Evolutionary conservation across 2,888 invertebrate genomes (phyloP).

Genomic region (Meghimatium bilineatum): DNA sequence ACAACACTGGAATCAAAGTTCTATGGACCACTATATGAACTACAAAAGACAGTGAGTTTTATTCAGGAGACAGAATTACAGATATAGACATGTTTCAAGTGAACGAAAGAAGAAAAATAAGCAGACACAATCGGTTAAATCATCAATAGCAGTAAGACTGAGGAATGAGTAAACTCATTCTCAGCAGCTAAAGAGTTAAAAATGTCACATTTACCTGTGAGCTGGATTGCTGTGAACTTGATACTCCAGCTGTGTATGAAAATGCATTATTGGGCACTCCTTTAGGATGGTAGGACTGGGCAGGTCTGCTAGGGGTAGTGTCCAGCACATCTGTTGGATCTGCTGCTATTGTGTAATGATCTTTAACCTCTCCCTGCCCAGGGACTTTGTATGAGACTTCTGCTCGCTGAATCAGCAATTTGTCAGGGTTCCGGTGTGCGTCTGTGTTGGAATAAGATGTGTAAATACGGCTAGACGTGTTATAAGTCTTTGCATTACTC

Average conservation of each 20-base stretch:
- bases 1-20: too few species aligned
- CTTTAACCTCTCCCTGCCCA: conserved; percentile 62
- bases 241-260: conserved; percentile 67
- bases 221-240: conserved; percentile 50
- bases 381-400: conserved; percentile 70
- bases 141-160: too few species aligned
- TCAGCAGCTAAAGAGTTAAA: too few species aligned
- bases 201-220: conserved; percentile 24
- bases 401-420: conserved; percentile 64
- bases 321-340: conserved; percentile 59
- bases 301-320: conserved; percentile 22
- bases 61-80: too few species aligned
- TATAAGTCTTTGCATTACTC: conserved; percentile 54
- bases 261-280: conserved; percentile 65
- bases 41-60: too few species aligned
- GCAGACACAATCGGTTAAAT: too few species aligned
- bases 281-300: conserved; percentile 29
- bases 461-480: conserved; percentile 61
- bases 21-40: too few species aligned
- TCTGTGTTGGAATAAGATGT: conserved; percentile 60
- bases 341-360: conserved; percentile 64
- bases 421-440: conserved; percentile 63
- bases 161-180: too few species aligned
- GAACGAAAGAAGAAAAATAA: too few species aligned
- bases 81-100: too few species aligned